Evolutionary conservation across 2,797 vertebrate species (phyloP), one percentile per base, ranked within the genome.

Genomic region (Danio jaintianensis): DNA sequence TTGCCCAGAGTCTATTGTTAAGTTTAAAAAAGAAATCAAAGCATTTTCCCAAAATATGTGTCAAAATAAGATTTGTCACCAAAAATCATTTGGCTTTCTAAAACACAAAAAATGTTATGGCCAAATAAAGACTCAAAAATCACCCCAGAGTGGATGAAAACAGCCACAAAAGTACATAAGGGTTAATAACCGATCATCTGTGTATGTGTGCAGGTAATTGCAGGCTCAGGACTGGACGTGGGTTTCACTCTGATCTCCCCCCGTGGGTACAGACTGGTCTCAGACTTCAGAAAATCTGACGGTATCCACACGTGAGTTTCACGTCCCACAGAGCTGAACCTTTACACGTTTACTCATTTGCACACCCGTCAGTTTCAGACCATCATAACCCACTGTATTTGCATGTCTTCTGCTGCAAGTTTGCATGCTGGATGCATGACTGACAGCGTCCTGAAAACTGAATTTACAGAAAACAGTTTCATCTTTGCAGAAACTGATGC

Each of bases 231-330:
- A 7, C 88, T 96, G 84, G 95, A 96, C 7, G 94, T 97, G 1
- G 94, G 96, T 67, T 97, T 97, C 82, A 88, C 88, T 36, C 85
- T 97, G 83, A 90, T 93, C 82, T 95, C 95, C 42, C 96, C 96
- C 67, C 89, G 85, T 1, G 95, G 96, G 15, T 75, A 89, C 84
- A 87, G 89, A 72, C 84, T 96, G 83, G 90, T 92, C 69, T 94
- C 94, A 0, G 95, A 96, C 80, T 93, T 92, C 80, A 93, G 96
- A 79, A 94, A 83, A 72, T 95, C 95, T 2, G 94, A 96, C 0
- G 95, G 94, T 36, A 90, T 95, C 72, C 95, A 97, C 91, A 94
- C 86, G 95, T 97, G 88, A 91, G 95, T 93, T 73, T 68, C 50
- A 42, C 7, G 20, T 15, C 12, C 9, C 0, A 38, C 2, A 8